Conservation (phyloP, 2,797 vertebrate genomes). For the Ceryle rudis region DNA sequence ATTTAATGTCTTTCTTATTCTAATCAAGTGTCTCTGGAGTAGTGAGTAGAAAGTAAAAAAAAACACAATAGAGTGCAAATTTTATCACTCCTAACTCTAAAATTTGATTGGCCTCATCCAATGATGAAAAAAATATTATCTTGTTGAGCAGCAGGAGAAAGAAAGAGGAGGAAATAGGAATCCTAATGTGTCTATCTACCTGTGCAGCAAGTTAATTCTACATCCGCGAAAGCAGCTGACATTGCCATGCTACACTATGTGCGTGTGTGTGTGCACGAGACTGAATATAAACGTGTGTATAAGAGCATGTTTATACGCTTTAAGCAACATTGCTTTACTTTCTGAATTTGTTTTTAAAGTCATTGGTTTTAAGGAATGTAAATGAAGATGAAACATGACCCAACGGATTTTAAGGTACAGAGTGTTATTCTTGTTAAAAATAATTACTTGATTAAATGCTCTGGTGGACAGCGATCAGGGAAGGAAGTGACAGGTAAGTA, state of each 20-base stretch:
- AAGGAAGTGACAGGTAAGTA: slow-evolving; percentile 13
- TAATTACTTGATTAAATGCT: slow-evolving; percentile 51
- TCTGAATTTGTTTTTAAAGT: neutral
- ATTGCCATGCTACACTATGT: neutral
- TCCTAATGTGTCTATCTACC: too few species aligned
- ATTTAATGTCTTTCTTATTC: neutral
- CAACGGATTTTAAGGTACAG: neutral
- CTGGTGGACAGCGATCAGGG: slow-evolving; percentile 1
- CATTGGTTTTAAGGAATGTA: neutral
- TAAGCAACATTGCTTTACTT: neutral
- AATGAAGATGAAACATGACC: neutral
- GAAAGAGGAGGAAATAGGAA: neutral
- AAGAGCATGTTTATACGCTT: neutral
- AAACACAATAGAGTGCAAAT: neutral
- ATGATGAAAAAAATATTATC: neutral
- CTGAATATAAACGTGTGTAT: neutral
- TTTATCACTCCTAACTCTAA: neutral
- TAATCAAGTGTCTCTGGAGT: neutral
- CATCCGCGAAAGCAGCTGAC: neutral
- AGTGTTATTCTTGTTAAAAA: slow-evolving; percentile 6
- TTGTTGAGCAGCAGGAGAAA: neutral
- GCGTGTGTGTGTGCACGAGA: neutral
- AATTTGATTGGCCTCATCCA: neutral
- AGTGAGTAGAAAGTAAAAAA: neutral
- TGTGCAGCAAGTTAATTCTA: too few species aligned